A percentile compares a stretch with the other conserved stretches of the same genome.
Conservation (phyloP, 2,888 invertebrate genomes). For the Thecophora atra region DNA sequence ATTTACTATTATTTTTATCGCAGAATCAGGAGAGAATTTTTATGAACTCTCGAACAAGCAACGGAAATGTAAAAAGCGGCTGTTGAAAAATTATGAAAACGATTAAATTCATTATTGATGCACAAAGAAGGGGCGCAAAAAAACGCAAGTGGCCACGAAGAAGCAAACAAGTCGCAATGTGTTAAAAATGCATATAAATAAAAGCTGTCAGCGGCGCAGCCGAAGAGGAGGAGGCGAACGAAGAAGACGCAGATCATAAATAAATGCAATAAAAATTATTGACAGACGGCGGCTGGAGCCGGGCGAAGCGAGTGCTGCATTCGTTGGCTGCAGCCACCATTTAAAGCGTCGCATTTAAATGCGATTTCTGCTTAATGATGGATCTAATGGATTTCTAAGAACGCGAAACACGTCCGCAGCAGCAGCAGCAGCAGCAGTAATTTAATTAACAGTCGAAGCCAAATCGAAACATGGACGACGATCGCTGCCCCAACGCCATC, state of each 20-base stretch:
- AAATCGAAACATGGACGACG: too few species aligned
- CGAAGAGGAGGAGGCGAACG: not conserved
- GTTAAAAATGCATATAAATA: slow-evolving; percentile 22
- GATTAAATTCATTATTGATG: slow-evolving; percentile 24
- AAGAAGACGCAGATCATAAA: too few species aligned
- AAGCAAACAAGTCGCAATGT: slow-evolving; percentile 1
- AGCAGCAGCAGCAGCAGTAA: too few species aligned
- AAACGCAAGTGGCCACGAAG: not conserved
- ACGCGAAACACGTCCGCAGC: slow-evolving; percentile 14
- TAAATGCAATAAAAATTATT: slow-evolving; percentile 28
- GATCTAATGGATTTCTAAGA: slow-evolving; percentile 13
- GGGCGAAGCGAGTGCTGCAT: not conserved
- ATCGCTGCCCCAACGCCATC: too few species aligned
- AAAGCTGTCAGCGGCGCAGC: slow-evolving; percentile 13
- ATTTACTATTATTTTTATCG: too few species aligned
- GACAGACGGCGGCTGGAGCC: not conserved
- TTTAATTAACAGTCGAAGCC: too few species aligned
- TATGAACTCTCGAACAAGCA: slow-evolving; percentile 23
- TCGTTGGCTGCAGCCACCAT: not conserved
- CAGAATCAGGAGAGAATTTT: slow-evolving; percentile 1
- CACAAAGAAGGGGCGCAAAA: not conserved
- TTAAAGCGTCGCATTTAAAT: slow-evolving; percentile 17
- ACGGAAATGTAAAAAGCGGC: slow-evolving; percentile 17
- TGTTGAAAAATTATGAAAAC: slow-evolving; percentile 18
- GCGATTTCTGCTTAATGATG: slow-evolving; percentile 9